phyloP scores from a whole-genome alignment of 2,113 vertebrate species.

The Sterna hirundo region DNA sequence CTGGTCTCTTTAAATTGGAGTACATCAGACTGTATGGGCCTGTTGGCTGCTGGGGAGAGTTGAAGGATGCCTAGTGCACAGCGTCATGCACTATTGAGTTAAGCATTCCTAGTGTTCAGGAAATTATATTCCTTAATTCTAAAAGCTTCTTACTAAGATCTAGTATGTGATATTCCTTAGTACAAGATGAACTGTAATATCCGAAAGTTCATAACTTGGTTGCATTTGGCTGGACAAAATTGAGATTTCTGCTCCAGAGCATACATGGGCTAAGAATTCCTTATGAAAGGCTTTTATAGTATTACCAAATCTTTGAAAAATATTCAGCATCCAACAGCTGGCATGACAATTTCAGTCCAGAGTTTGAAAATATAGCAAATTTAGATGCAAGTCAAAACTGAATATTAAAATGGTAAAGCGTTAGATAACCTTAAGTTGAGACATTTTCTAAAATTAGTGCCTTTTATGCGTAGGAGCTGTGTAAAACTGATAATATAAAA shows the following conservation, averaged over 20 bases:
- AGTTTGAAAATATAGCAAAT: background rate
- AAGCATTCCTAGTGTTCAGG: background rate
- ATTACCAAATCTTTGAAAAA: background rate
- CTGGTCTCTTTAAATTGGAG: background rate
- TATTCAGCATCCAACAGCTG: background rate
- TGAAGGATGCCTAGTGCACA: background rate
- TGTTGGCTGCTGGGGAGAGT: background rate
- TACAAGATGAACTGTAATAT: background rate
- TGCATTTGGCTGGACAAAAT: background rate
- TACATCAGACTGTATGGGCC: background rate
- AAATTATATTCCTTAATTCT: background rate
- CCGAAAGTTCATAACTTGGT: background rate
- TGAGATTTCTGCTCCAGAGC: background rate
- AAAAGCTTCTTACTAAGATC: background rate
- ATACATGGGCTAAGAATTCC: background rate
- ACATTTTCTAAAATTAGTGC: background rate
- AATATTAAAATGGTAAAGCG: background rate
- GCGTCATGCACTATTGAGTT: background rate
- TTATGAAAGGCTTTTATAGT: background rate
- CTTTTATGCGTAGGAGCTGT: background rate
- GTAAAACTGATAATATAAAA: background rate
- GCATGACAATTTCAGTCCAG: background rate
- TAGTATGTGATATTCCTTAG: background rate
- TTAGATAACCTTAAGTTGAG: background rate
- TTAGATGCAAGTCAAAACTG: background rate